phyloP scores from a whole-genome alignment of 2,888 invertebrate genomes.

The Argynnis bischoffii region DNA sequence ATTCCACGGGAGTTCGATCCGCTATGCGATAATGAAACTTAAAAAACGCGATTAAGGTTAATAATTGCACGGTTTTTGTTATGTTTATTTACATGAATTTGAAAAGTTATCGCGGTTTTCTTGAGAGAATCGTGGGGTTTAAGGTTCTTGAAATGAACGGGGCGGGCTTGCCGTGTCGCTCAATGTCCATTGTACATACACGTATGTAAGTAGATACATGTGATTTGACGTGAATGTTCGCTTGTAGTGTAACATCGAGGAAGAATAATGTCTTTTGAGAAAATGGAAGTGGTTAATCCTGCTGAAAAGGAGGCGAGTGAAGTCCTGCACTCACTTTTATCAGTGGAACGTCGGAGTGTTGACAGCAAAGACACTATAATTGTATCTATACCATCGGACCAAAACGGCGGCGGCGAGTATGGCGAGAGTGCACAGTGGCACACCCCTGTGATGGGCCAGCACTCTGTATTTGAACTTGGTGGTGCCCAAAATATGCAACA shows the following conservation, averaged over 20 bases:
- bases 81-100: slow-evolving; percentile 83
- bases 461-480: slow-evolving; percentile 76
- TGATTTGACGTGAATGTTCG: slow-evolving; percentile 75
- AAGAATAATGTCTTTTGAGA: slow-evolving; percentile 74
- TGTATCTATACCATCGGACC: slow-evolving; percentile 72
- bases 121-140: slow-evolving; percentile 59
- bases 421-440: slow-evolving; percentile 84
- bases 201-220: slow-evolving; percentile 75
- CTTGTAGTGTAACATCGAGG: slow-evolving; percentile 66
- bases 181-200: slow-evolving; percentile 72
- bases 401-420: slow-evolving; percentile 75
- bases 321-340: slow-evolving; percentile 85
- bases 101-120: slow-evolving; percentile 81
- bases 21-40: slow-evolving; percentile 84
- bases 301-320: slow-evolving; percentile 88
- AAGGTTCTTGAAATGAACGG: slow-evolving; percentile 58
- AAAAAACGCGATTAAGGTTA: slow-evolving; percentile 84
- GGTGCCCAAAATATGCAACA: slow-evolving; percentile 71
- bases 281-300: slow-evolving; percentile 85
- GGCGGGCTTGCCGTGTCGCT: slow-evolving; percentile 70
- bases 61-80: slow-evolving; percentile 83
- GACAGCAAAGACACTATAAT: slow-evolving; percentile 80
- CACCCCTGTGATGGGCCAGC: slow-evolving; percentile 82
- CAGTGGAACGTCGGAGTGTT: slow-evolving; percentile 85
- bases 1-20: slow-evolving; percentile 83